Base-by-base conservation (phyloP, 2,888 invertebrate species). In the Tipula confusa region DNA sequence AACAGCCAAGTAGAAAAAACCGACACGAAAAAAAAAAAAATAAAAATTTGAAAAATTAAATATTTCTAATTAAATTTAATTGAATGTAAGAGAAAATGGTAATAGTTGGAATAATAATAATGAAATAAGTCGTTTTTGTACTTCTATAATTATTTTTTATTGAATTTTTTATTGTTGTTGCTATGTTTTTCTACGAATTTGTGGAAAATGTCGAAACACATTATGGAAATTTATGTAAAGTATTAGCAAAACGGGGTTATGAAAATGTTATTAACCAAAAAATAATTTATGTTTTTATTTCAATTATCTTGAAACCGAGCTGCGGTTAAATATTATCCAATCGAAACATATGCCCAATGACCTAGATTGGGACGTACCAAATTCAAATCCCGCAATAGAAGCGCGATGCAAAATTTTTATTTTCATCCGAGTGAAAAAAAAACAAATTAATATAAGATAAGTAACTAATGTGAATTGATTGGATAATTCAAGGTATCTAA, bases 21-120 rank as follows among this genome's bases (percentile, higher is more conserved):
- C 43, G 24, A 24, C 24, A 24, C n/a, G n/a, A n/a, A n/a, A n/a
- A n/a, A n/a, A n/a, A 24, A 36, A 9, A 36, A 36, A 9, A 9
- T 36, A 36, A 9, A n/a, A n/a, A n/a, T n/a, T n/a, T n/a, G n/a
- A n/a, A n/a, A n/a, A n/a, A n/a, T n/a, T n/a, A n/a, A 43, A n/a
- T n/a, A n/a, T 64, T 64, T 64, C 18, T 64, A 64, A 64, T 64
- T 64, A 64, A 64, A 64, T 64, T 64, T 64, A 64, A 64, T 64
- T 64, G 64, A 64, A 64, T 64, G 64, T 24, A 64, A 64, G 33
- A 9, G 11, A 64, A 64, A 64, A 64, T 64, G 64, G 64, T 64
- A 24, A 24, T 64, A 24, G 64, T 24, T 24, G 24, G 18, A 18
- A 64, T 64, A 64, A 64, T 33, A 33, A 11, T 64, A 64, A 64